phyloP scores from a whole-genome alignment of 2,113 vertebrate genomes.

The Elephas maximus region DNA sequence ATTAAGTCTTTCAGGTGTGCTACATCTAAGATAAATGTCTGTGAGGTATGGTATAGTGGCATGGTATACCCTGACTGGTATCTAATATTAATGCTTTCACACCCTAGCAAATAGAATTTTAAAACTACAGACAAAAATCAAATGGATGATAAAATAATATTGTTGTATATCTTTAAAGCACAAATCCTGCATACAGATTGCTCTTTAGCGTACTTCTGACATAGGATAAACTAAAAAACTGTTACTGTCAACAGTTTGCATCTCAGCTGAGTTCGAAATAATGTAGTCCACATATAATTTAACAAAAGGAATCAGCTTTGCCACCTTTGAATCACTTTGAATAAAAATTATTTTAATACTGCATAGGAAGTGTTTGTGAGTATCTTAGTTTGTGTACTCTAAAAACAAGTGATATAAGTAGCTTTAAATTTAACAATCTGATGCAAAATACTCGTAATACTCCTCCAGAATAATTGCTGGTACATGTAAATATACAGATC shows the following conservation, averaged over 20 bases:
- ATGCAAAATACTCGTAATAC: neutral
- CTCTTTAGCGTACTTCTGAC: neutral
- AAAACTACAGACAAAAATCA: slow-evolving; percentile 9
- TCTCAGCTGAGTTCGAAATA: slow-evolving; percentile 40
- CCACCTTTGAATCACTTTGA: neutral
- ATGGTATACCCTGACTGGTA: neutral
- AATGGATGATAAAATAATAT: slow-evolving; percentile 47
- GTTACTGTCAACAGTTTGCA: neutral
- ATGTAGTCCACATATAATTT: neutral
- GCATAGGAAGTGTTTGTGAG: neutral
- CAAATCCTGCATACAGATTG: neutral
- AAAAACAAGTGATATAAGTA: slow-evolving; percentile 23
- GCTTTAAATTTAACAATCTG: slow-evolving; percentile 29
- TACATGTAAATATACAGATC: neutral
- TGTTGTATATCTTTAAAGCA: slow-evolving; percentile 19
- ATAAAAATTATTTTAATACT: neutral
- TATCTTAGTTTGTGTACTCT: slow-evolving; percentile 56
- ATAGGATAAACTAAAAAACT: slow-evolving; percentile 1
- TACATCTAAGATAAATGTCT: neutral
- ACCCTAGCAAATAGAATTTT: neutral
- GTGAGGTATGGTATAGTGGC: neutral
- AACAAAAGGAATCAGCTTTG: neutral
- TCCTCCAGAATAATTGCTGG: neutral
- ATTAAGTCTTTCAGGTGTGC: neutral
- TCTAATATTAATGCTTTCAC: neutral